Percentiles rank a stretch among this genome's conserved stretches.
Conservation (phyloP, 2,797 vertebrate genomes). For the Gymnothorax javanicus region DNA sequence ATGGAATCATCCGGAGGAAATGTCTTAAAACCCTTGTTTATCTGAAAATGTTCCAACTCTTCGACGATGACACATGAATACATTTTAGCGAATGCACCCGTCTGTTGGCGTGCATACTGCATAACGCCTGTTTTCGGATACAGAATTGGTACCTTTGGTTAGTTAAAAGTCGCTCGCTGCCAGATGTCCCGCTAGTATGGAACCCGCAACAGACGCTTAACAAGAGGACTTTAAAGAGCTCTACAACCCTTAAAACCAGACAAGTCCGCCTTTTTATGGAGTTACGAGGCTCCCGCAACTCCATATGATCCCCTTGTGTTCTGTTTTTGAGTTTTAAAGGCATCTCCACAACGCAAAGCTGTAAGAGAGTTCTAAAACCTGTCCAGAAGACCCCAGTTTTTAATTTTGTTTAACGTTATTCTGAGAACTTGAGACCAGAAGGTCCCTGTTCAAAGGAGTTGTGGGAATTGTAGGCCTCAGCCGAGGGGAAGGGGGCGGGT, state of each 20-base stretch:
- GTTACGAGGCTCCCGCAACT: no score
- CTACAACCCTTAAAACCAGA: constrained; percentile 20
- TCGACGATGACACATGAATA: not conserved
- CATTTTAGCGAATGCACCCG: not conserved
- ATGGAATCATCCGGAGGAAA: not conserved
- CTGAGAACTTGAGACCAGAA: constrained; percentile 24
- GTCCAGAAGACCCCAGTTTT: constrained; percentile 4
- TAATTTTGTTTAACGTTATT: constrained; percentile 2
- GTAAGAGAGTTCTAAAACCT: not conserved
- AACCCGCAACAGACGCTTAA: not conserved
- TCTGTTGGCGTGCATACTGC: not conserved
- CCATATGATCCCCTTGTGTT: no score
- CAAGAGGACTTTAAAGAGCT: not conserved
- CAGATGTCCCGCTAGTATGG: constrained; percentile 14
- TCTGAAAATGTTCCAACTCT: no score
- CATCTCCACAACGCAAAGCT: not conserved
- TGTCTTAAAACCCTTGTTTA: not conserved
- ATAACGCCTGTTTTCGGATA: not conserved
- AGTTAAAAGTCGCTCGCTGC: not conserved
- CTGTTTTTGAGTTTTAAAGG: no score
- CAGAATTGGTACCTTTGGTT: not conserved
- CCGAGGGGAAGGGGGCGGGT: constrained; percentile 1
- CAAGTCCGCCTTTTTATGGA: not conserved
- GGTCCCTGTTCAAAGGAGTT: constrained; percentile 14
- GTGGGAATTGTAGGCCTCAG: constrained; percentile 17